These are phyloP conservation scores for Fabriciana adippe DNA, from an alignment of 2,888 invertebrate genomes.

Conservation along the genomic window DNA sequence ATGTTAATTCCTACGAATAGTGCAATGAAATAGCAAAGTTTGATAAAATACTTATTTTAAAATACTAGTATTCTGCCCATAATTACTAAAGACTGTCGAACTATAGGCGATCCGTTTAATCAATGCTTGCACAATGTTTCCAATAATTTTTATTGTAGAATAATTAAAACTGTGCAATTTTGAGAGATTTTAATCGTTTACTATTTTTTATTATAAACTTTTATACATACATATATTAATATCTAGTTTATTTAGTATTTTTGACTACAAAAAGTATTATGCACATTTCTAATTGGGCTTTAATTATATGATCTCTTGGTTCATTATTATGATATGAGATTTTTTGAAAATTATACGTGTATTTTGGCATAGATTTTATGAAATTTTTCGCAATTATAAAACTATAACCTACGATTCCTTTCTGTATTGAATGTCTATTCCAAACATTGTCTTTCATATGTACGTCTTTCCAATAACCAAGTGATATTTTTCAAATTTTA, in stretches of 20 bases:
- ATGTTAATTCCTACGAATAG: no score
- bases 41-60: no score
- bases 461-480: slow-evolving; percentile 67
- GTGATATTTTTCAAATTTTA: slow-evolving; percentile 70
- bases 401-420: neutral
- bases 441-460: slow-evolving; percentile 39
- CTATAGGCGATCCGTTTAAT: neutral
- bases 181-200: slow-evolving; percentile 26
- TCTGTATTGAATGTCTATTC: slow-evolving; percentile 17
- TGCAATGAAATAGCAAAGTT: no score
- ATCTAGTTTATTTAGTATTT: slow-evolving; percentile 14
- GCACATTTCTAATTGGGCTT: slow-evolving; percentile 35
- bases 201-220: slow-evolving; percentile 15
- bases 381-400: slow-evolving; percentile 7
- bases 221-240: slow-evolving; percentile 13
- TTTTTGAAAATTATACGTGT: slow-evolving; percentile 19
- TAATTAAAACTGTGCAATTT: slow-evolving; percentile 35
- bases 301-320: slow-evolving; percentile 42
- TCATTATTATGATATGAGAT: slow-evolving; percentile 11
- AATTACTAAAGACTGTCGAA: slow-evolving; percentile 7
- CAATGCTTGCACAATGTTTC: slow-evolving; percentile 2
- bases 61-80: neutral
- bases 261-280: slow-evolving; percentile 19
- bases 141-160: neutral
- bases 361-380: slow-evolving; percentile 1